Percentiles rank a stretch among this genome's conserved stretches.
phyloP scores from a whole-genome alignment of 2,113 vertebrate species.

The Cyprinodon variegatus region DNA sequence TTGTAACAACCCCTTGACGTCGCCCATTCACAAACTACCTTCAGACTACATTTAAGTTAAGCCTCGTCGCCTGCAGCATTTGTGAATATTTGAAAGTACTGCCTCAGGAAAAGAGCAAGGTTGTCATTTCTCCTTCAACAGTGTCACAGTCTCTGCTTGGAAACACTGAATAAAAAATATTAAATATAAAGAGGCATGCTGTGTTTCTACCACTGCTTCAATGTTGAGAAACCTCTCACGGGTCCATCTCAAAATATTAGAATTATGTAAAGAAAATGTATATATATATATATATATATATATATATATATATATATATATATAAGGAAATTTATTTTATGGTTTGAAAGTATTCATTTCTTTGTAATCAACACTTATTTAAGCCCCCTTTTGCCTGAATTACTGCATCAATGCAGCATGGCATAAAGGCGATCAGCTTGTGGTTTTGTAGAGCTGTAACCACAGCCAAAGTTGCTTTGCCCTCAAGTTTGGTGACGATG shows the following conservation, averaged over 20 bases:
- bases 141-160: constrained; percentile 35
- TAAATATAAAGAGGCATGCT: constrained; percentile 34
- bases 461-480: no score
- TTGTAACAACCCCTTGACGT: constrained; percentile 10
- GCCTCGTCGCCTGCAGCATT: constrained; percentile 65
- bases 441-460: no score
- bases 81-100: constrained; percentile 73
- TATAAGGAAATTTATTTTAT: no score
- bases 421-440: no score
- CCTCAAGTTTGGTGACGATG: no score
- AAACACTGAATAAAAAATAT: constrained; percentile 28
- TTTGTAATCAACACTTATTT: no score
- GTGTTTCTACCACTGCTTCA: constrained; percentile 28
- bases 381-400: no score
- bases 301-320: no score
- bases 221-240: constrained; percentile 10
- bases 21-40: constrained; percentile 8
- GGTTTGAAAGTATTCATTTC: no score
- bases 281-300: no score
- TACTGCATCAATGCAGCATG: no score
- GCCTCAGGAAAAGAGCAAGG: constrained; percentile 59
- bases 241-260: not conserved
- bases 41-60: constrained; percentile 45
- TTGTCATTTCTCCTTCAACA: constrained; percentile 60
- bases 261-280: no score